Conservation (phyloP, 2,888 invertebrate genomes). For the Penaeus monodon region DNA sequence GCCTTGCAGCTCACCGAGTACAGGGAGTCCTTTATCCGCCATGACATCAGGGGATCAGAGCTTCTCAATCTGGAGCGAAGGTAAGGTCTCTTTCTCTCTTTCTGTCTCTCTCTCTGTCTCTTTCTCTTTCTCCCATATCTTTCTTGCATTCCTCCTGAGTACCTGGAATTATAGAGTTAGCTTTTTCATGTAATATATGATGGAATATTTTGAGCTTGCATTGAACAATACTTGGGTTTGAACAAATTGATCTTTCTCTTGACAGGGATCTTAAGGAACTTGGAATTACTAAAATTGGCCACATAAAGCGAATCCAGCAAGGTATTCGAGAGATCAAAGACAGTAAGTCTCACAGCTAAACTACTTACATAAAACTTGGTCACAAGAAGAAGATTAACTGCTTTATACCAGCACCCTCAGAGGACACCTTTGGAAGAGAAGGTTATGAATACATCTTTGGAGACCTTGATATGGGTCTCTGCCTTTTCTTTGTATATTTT, state of each 20-base stretch:
- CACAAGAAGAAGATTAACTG: no score
- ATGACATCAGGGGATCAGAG: constrained; percentile 93
- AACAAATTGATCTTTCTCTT: background rate
- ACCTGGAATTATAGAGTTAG: no score
- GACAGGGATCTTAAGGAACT: constrained; percentile 84
- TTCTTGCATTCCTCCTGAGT: no score
- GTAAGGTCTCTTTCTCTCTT: constrained; percentile 18
- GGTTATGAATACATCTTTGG: no score
- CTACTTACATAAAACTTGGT: background rate
- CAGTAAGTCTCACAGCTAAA: constrained; percentile 54
- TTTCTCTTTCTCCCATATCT: background rate
- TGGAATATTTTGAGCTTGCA: background rate
- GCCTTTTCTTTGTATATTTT: no score
- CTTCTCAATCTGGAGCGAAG: constrained; percentile 86
- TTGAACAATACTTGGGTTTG: background rate
- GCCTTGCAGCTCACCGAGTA: constrained; percentile 90
- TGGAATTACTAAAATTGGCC: constrained; percentile 94
- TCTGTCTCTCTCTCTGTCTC: background rate
- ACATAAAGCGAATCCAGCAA: constrained; percentile 93
- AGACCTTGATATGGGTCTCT: no score
- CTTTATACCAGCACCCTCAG: no score
- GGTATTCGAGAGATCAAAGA: constrained; percentile 82
- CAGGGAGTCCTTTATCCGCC: constrained; percentile 87
- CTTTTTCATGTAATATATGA: no score
- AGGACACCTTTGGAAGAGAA: no score